A percentile compares a stretch with the other conserved stretches of the same genome.
Conservation (phyloP, 2,113 vertebrate species). For the Hyperopisus bebe region DNA sequence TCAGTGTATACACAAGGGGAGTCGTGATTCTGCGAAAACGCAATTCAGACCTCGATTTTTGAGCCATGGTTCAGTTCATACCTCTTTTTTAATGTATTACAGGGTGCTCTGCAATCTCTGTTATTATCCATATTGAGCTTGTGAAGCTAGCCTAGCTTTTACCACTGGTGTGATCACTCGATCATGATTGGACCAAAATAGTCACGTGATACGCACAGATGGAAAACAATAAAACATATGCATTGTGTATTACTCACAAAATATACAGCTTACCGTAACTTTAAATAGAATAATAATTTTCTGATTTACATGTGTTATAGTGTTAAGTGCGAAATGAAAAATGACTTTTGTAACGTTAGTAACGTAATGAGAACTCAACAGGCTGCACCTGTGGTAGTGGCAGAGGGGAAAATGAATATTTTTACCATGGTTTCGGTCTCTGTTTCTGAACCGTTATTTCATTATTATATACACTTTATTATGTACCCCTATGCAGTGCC, state of each 20-base stretch:
- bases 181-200: neutral
- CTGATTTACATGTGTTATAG: neutral
- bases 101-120: neutral
- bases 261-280: neutral
- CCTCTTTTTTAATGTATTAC: neutral
- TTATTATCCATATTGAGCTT: neutral
- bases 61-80: neutral
- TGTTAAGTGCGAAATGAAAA: neutral
- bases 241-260: neutral
- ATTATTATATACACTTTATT: neutral
- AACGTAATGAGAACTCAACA: neutral
- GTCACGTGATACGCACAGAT: neutral
- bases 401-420: neutral
- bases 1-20: neutral
- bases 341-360: neutral
- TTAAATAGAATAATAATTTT: neutral
- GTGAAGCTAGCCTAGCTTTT: neutral
- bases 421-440: neutral
- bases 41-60: neutral
- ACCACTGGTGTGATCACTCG: neutral
- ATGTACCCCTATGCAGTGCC: neutral
- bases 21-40: neutral
- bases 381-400: neutral
- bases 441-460: neutral
- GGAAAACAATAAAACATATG: neutral